These are phyloP conservation scores for Tubulanus polymorphus DNA, from an alignment of 2,888 invertebrate species.

Conservation along the genomic window DNA sequence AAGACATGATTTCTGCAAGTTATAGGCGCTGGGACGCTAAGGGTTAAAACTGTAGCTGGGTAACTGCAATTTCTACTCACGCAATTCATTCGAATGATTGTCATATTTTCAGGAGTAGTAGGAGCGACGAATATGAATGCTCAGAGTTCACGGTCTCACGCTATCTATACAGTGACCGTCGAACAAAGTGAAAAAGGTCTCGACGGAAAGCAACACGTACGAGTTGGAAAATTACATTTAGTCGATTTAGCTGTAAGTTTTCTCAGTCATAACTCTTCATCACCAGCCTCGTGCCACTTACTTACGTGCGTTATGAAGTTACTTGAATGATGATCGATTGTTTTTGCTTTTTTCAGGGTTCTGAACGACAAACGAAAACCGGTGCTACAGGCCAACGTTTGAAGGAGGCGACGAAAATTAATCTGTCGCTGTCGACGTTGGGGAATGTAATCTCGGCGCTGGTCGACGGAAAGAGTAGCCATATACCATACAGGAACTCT, in stretches of 20 bases:
- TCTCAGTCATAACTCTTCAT: not conserved
- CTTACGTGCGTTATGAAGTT: too few species aligned
- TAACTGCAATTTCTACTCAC: too few species aligned
- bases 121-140: slow-evolving; percentile 97
- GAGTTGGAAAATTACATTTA: slow-evolving; percentile 94
- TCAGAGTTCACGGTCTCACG: slow-evolving; percentile 93
- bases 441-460: slow-evolving; percentile 98
- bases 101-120: slow-evolving; percentile 60
- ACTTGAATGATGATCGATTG: too few species aligned
- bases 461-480: slow-evolving; percentile 94
- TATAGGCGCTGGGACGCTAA: too few species aligned
- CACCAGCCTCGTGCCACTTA: not conserved
- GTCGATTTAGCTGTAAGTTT: slow-evolving; percentile 88
- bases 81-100: too few species aligned
- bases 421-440: slow-evolving; percentile 91
- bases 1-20: too few species aligned
- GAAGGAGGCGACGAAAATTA: slow-evolving; percentile 96
- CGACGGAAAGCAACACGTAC: slow-evolving; percentile 81
- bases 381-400: slow-evolving; percentile 88
- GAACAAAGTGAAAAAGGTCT: slow-evolving; percentile 83
- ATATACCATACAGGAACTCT: slow-evolving; percentile 97
- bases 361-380: slow-evolving; percentile 94
- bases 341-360: slow-evolving; percentile 65
- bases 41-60: too few species aligned
- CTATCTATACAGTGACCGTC: slow-evolving; percentile 96